Conservation (phyloP, 37 sponge, comb jelly and placozoan genomes). For the Petrosia ficiformis region DNA sequence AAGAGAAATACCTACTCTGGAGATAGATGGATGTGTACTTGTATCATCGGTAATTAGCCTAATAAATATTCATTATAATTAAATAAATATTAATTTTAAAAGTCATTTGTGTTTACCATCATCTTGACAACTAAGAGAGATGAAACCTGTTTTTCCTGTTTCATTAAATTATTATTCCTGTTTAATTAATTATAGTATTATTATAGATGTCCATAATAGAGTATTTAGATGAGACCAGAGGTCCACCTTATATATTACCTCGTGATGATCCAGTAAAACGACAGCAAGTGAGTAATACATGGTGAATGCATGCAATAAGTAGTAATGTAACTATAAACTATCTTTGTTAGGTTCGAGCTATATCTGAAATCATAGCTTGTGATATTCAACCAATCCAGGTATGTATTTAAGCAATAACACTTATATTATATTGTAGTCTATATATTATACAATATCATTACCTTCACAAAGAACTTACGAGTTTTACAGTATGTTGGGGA, state of each 20-base stretch:
- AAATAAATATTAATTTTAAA: not conserved
- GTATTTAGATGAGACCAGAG: slow-evolving; percentile 94
- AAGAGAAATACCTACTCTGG: slow-evolving; percentile 83
- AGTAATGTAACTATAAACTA: not conserved
- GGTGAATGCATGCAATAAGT: not conserved
- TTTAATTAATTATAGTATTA: not conserved
- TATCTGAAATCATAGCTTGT: slow-evolving; percentile 62
- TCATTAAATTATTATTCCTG: not conserved
- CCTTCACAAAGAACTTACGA: slow-evolving; percentile 67
- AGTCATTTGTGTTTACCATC: too few species aligned
- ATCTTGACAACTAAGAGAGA: not conserved
- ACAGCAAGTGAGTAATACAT: slow-evolving; percentile 66
- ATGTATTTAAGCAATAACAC: not conserved
- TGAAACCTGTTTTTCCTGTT: not conserved
- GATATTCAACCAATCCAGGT: slow-evolving; percentile 92
- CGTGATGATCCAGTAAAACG: slow-evolving; percentile 58
- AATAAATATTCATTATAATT: not conserved
- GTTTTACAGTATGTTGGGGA: slow-evolving; percentile 88
- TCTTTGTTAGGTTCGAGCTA: slow-evolving; percentile 56
- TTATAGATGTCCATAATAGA: slow-evolving; percentile 87
- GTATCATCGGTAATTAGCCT: slow-evolving; percentile 83
- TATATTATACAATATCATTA: not conserved
- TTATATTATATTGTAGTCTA: too few species aligned
- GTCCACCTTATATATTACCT: slow-evolving; percentile 71
- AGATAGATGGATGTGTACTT: slow-evolving; percentile 83